These are phyloP conservation scores for Anastrepha obliqua DNA, from an alignment of 1,140 invertebrate species.

Conservation along the genomic window DNA sequence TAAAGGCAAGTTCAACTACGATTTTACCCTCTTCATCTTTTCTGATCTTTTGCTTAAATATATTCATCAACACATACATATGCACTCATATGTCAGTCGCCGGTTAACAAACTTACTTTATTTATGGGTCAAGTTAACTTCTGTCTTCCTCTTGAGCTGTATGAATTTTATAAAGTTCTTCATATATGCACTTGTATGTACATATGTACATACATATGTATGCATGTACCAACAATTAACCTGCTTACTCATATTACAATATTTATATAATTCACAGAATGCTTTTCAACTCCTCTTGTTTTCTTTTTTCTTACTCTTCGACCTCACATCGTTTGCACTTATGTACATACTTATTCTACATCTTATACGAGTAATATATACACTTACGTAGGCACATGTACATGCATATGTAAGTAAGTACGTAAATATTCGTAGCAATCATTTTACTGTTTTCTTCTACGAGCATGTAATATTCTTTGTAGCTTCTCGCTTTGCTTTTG, in stretches of 20 bases:
- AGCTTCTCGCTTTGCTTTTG: background rate
- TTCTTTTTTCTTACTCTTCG: background rate
- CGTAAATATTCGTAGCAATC: background rate
- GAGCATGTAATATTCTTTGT: background rate
- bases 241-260: background rate
- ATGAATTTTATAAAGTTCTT: background rate
- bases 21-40: too few species aligned
- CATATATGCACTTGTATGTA: background rate
- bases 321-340: background rate
- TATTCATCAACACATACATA: too few species aligned
- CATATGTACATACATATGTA: too few species aligned
- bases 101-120: background rate
- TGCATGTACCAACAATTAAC: background rate
- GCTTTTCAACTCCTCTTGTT: background rate
- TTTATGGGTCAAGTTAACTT: slow-evolving; percentile 24
- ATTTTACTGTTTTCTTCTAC: background rate
- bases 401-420: background rate
- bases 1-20: too few species aligned
- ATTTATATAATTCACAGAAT: background rate
- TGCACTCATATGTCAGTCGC: background rate
- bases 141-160: background rate
- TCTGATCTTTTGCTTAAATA: too few species aligned
- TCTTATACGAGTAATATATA: too few species aligned
- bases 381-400: background rate
- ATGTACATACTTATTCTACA: background rate